phyloP scores from a whole-genome alignment of 2,113 vertebrate species.

The Empidonax traillii region DNA sequence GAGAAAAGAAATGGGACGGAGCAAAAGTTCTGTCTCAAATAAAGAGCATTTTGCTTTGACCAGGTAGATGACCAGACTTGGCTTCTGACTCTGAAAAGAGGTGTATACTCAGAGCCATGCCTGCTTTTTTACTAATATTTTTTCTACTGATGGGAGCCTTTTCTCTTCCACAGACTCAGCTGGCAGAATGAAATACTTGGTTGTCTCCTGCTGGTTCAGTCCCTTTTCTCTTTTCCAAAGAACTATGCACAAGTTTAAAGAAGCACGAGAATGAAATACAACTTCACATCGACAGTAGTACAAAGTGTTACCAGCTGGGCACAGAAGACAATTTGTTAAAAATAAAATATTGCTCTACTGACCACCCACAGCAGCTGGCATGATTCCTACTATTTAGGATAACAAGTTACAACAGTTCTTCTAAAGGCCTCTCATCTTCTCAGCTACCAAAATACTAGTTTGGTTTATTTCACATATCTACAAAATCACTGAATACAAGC shows the following conservation, averaged over 20 bases:
- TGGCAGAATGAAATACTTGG: constrained; percentile 6
- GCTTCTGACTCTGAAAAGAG: neutral
- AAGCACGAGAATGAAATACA: neutral
- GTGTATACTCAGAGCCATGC: neutral
- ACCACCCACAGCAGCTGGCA: neutral
- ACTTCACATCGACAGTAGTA: neutral
- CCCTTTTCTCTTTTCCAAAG: neutral
- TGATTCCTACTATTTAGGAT: neutral
- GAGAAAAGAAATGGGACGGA: neutral
- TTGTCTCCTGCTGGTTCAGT: neutral
- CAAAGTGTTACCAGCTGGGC: constrained; percentile 35
- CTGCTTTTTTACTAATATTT: neutral
- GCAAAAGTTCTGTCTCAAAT: neutral
- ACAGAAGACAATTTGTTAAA: neutral
- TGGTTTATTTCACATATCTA: neutral
- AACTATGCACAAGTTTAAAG: constrained; percentile 5
- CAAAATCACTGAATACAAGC: neutral
- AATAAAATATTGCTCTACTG: neutral
- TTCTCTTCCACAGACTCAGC: neutral
- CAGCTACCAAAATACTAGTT: neutral
- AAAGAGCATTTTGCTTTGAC: neutral
- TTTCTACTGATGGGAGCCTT: neutral
- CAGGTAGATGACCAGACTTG: neutral
- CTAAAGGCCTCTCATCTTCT: neutral
- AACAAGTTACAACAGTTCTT: neutral